These are phyloP conservation scores for Dicrostonyx torquatus DNA, from an alignment of 2,797 vertebrate genomes.

Conservation along the genomic window DNA sequence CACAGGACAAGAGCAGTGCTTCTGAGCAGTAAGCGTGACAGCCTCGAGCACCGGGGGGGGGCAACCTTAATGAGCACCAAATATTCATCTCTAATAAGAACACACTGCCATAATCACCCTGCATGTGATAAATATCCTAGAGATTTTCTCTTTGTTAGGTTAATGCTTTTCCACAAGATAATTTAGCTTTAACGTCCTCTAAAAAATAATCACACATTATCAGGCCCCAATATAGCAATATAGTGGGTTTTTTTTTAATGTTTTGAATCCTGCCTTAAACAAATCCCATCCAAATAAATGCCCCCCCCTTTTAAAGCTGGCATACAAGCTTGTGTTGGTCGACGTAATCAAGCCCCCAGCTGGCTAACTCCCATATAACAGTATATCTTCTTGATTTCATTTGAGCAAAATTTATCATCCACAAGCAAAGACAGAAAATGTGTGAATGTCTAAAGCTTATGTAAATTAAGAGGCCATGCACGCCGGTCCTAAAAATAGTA, in stretches of 20 bases:
- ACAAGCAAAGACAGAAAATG: constrained; percentile 87
- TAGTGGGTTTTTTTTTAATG: not conserved
- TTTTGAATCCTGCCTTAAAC: constrained; percentile 85
- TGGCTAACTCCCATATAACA: constrained; percentile 85
- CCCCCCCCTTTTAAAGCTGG: constrained; percentile 78
- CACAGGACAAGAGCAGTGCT: not conserved
- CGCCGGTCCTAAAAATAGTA: constrained; percentile 88
- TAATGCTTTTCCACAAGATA: constrained; percentile 80
- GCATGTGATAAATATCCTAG: constrained; percentile 80
- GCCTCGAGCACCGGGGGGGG: constrained; percentile 70
- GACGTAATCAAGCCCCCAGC: constrained; percentile 85
- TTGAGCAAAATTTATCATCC: constrained; percentile 87
- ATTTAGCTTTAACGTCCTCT: constrained; percentile 81
- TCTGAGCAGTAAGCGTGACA: constrained; percentile 53
- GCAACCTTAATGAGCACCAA: constrained; percentile 80
- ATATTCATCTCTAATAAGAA: constrained; percentile 79
- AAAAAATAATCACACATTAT: constrained; percentile 83
- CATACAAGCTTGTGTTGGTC: constrained; percentile 81
- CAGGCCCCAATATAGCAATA: constrained; percentile 72
- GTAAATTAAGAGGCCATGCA: constrained; percentile 88
- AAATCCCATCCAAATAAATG: constrained; percentile 86
- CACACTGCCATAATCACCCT: constrained; percentile 78
- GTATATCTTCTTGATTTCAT: constrained; percentile 84
- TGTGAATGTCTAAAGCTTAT: constrained; percentile 91
- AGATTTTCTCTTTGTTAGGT: constrained; percentile 82